These are phyloP conservation scores for Hippasteria phrygiana DNA, from an alignment of 53 echinoderm and acorn worm species.

Conservation along the genomic window DNA sequence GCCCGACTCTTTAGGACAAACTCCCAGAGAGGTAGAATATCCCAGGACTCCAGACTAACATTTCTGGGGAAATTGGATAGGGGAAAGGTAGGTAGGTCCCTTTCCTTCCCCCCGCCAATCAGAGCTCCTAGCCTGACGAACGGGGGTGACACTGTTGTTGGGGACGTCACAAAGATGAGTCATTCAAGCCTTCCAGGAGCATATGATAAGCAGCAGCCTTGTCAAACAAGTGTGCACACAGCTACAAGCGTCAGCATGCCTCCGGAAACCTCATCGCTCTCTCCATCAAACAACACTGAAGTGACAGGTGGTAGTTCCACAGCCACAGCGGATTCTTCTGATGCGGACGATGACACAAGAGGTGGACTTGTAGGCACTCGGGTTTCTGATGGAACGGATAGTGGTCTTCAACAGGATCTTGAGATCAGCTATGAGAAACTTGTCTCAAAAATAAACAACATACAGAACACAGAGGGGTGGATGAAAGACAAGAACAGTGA, in stretches of 20 bases:
- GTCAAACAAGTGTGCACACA: slow-evolving; percentile 15
- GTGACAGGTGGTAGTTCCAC: slow-evolving; percentile 51
- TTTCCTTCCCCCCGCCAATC: slow-evolving; percentile 26
- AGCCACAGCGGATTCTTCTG: slow-evolving; percentile 51
- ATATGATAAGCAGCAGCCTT: slow-evolving; percentile 52
- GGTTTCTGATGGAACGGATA: neutral
- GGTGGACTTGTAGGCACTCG: slow-evolving; percentile 8
- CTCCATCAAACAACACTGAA: slow-evolving; percentile 31
- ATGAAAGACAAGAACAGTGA: slow-evolving; percentile 14
- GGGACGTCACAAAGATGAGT: slow-evolving; percentile 53
- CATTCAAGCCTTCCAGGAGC: slow-evolving; percentile 49
- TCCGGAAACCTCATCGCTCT: slow-evolving; percentile 46
- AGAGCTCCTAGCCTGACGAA: slow-evolving; percentile 48
- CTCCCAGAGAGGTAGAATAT: slow-evolving; percentile 9
- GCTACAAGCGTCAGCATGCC: slow-evolving; percentile 41
- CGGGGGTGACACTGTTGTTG: slow-evolving; percentile 42
- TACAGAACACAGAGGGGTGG: neutral
- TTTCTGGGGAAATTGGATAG: slow-evolving; percentile 18
- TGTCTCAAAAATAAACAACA: neutral
- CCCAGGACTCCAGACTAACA: neutral
- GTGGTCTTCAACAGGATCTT: slow-evolving; percentile 15
- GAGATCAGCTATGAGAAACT: slow-evolving; percentile 1
- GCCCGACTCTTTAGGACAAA: slow-evolving; percentile 39
- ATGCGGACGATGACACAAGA: slow-evolving; percentile 34
- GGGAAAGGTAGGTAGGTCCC: neutral